Evolutionary conservation across 2,797 vertebrate genomes (phyloP), one percentile per base, ranked within the genome.

Genomic region (Darevskia mixta): DNA sequence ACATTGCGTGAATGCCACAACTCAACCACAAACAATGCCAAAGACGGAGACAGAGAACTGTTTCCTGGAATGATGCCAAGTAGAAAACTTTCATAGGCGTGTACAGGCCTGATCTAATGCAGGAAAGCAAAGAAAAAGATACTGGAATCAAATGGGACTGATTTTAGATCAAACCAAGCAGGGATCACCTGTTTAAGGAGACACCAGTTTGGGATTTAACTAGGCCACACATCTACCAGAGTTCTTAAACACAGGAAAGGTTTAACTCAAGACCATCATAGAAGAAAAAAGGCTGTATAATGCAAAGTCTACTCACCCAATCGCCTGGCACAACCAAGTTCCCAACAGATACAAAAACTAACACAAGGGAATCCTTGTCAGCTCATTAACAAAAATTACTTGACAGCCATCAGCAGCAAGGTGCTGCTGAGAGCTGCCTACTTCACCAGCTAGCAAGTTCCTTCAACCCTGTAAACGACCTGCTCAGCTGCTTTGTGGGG

Each of bases 11-110:
- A 61, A 55, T 86, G 41, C 18, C 84, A 67, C 58, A 43, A 75
- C 27, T 43, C 29, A 45, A 45, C 73, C 58, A 43, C 83, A 67
- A 67, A 79, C 41, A 86, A 86, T 1, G 41, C 18, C 64, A 67
- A 86, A 86, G 8, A 58, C 18, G 29, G 25, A 58, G 43, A 58
- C 29, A 43, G 13, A 58, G 29, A 15, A 38, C 41, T 32, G 45
- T 45, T 55, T 64, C 13, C 41, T 79, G 20, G 8, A 86, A 66
- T 23, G 18, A 69, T 66, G 61, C 13, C 41, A 79, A 32, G 11
- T 86, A 9, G 29, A 86, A 69, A 86, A 78, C 41, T 78, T 69
- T 86, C 38, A 49, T 45, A 67, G n/a, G 43, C 45, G 35, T 49
- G 27, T 10, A 78, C 10, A 8, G 8, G 7, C 3, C 11, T 86